Percentiles rank a stretch among this genome's conserved stretches.
Conservation (phyloP, 2,113 vertebrate genomes). For the Protomyctophum bolini region DNA sequence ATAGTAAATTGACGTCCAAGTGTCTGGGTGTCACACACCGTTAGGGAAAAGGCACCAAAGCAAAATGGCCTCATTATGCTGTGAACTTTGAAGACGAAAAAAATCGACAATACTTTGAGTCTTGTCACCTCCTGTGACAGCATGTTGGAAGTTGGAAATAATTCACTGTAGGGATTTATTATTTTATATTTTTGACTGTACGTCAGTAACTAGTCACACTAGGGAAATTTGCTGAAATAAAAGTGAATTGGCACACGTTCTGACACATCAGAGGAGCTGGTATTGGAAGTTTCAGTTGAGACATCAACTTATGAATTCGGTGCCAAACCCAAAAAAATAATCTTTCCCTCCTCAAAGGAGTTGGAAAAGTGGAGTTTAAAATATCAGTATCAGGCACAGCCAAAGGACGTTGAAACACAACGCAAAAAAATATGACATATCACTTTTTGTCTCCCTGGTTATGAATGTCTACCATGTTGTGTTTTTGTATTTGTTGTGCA, state of each 20-base stretch:
- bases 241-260: conserved; percentile 62
- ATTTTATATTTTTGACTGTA: conserved; percentile 45
- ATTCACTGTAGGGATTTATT: conserved; percentile 59
- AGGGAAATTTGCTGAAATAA: conserved; percentile 54
- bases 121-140: conserved; percentile 60
- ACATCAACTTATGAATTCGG: conserved; percentile 71
- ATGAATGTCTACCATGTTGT: conserved; percentile 57
- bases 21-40: conserved; percentile 59
- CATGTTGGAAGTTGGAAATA: conserved; percentile 67
- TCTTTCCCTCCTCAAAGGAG: conserved; percentile 61
- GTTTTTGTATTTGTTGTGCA: conserved; percentile 50
- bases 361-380: conserved; percentile 46
- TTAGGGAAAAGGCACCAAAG: conserved; percentile 58
- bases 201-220: no score
- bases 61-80: conserved; percentile 64
- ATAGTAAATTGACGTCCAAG: conserved; percentile 63
- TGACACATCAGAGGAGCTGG: conserved; percentile 64
- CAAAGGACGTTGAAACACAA: conserved; percentile 60
- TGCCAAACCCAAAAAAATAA: conserved; percentile 45
- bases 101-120: conserved; percentile 47
- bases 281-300: conserved; percentile 62
- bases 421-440: conserved; percentile 42
- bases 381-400: conserved; percentile 54
- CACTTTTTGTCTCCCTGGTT: conserved; percentile 39
- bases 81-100: conserved; percentile 59